phyloP scores from a whole-genome alignment of 2,888 invertebrate species.

The Liodrosophila aerea region DNA sequence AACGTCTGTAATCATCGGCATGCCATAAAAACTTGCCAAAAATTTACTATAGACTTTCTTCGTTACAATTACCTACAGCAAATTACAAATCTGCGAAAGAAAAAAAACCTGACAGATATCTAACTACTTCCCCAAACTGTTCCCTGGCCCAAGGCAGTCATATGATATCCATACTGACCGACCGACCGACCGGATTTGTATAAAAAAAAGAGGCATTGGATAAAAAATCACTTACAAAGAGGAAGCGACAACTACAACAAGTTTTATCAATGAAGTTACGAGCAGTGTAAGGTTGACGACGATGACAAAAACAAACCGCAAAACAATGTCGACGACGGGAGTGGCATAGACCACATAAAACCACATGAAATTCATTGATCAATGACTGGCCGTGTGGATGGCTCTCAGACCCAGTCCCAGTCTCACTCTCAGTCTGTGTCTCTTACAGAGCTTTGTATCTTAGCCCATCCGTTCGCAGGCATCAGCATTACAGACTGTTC shows the following conservation, averaged over 20 bases:
- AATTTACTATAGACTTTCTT: background rate
- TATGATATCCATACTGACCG: conserved; percentile 50
- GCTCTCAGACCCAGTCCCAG: too few species aligned
- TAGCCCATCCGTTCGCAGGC: conserved; percentile 44
- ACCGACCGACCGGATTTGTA: conserved; percentile 55
- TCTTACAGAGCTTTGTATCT: background rate
- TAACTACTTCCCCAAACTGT: conserved; percentile 35
- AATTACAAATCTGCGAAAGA: background rate
- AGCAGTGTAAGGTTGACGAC: conserved; percentile 49
- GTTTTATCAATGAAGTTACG: conserved; percentile 69
- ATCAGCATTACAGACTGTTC: conserved; percentile 50
- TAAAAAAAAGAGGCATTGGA: conserved; percentile 21
- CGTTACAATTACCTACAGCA: conserved; percentile 2
- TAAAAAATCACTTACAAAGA: conserved; percentile 70
- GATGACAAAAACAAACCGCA: conserved; percentile 48
- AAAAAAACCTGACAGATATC: conserved; percentile 14
- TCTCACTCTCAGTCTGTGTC: conserved; percentile 6
- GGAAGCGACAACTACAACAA: conserved; percentile 63
- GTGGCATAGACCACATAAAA: conserved; percentile 56
- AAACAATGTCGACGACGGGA: conserved; percentile 32
- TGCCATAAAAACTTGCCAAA: too few species aligned
- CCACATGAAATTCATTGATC: conserved; percentile 63
- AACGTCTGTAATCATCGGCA: too few species aligned
- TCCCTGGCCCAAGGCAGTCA: conserved; percentile 56
- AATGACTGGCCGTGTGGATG: conserved; percentile 21